Evolutionary conservation across 2,797 vertebrate species (phyloP), one percentile per base, ranked within the genome.

Genomic region (Threskiornis aethiopicus): DNA sequence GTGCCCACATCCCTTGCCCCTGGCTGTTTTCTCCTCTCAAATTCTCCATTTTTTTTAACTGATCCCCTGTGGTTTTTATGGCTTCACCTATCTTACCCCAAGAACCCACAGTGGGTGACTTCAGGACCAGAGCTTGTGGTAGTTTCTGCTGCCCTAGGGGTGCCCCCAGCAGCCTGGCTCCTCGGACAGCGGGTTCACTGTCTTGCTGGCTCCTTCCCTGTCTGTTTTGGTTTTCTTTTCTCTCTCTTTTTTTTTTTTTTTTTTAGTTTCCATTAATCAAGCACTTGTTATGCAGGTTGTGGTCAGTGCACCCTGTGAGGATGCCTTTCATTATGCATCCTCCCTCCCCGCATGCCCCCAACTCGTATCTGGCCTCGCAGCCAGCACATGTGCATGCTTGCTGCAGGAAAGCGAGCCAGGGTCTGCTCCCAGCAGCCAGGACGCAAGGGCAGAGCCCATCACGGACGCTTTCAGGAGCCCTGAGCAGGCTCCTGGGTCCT

Each of bases 331-430:
- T 55, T 24, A 18, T 0, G 0, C 51, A 35, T 33, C 58, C 29
- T 61, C 46, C 49, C 42, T 79, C 37, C 16, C 6, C 9, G 1
- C 5, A 0, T 24, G 65, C 11, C 35, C 35, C 31, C n/a, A 41
- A 3, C 33, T 89, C 28, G 2, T 26, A 18, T 4, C 47, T 64
- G 35, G 5, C 41, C 76, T 16, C 3, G 2, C 44, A 90, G 59
- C 39, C 3, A 0, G 35, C 58, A 9, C 15, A 0, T 3, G 8
- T 33, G 51, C 6, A 0, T 17, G 39, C 15, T 67, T 39, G 16
- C 71, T 0, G 0, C 37, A 37, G 47, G 62, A 66, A 11, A n/a
- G 13, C 0, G 1, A 58, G 37, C 15, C 39, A 28, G n/a, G 65
- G 6, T 46, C 61, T 59, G 52, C 57, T 57, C 54, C 71, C 1